Evolutionary conservation across 2,797 vertebrate species (phyloP).

Genomic region (Parauchenoglanis punctatus): DNA sequence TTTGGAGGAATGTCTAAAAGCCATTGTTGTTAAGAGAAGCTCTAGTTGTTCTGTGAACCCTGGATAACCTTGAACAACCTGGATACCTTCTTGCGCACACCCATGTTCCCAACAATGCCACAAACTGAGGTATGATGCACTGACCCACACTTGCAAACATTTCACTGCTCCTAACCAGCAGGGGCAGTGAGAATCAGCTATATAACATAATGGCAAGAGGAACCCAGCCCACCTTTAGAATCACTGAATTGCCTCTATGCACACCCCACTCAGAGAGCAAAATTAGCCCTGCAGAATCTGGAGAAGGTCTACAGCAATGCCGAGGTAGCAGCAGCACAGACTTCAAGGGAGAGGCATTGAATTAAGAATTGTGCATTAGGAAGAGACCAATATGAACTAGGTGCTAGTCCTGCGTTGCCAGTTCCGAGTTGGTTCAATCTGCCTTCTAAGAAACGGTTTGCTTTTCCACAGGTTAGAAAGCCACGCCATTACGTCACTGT

Average conservation of each 20-base stretch:
- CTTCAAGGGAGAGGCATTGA: background rate
- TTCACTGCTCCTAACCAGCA: background rate
- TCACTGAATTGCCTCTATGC: background rate
- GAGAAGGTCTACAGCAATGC: background rate
- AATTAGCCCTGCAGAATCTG: background rate
- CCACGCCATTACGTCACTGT: too few relatives aligned
- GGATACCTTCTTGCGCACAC: background rate
- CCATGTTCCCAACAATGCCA: background rate
- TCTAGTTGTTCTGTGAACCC: background rate
- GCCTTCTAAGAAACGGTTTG: too few relatives aligned
- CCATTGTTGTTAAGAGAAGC: background rate
- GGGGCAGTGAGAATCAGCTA: background rate
- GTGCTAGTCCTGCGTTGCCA: too few relatives aligned
- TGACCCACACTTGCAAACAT: background rate
- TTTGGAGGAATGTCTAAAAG: background rate
- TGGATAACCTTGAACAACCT: background rate
- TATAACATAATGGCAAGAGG: background rate
- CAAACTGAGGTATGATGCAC: background rate
- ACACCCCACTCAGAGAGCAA: background rate
- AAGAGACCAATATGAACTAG: background rate
- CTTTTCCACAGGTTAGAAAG: too few relatives aligned
- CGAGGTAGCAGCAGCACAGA: background rate
- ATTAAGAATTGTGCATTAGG: background rate
- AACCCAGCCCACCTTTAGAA: background rate
- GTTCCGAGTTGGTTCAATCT: too few relatives aligned